Base-by-base conservation (phyloP, 2,888 invertebrate genomes). In the Chloroclystis v-ata region DNA sequence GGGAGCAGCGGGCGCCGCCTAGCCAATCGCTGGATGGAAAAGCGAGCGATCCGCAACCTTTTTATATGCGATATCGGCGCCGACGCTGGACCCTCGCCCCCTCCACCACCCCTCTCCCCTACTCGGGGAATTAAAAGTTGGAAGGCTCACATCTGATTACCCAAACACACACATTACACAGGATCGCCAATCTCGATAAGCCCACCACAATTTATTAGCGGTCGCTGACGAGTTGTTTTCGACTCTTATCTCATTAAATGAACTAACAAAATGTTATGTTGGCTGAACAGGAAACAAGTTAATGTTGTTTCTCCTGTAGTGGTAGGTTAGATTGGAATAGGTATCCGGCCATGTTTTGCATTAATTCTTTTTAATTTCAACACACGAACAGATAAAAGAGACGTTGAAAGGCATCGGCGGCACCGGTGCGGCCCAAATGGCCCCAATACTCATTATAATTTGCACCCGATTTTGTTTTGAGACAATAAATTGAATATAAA, bases 1-100 rank as follows among this genome's bases (percentile, higher is more conserved):
- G 85, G 83, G 90, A 90, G 75, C 80, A 78, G 79, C 86, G 85
- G 87, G 89, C 87, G 88, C 89, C 89, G 89, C 90, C 90, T 89
- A 89, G 89, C 89, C 90, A 90, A 90, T 90, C 90, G 85, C 72
- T 75, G 85, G 83, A 81, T 84, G 83, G 82, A 82, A 77, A 59
- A 84, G 75, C 85, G 82, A 85, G 79, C 87, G 82, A 85, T 86
- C 84, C 86, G 78, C 86, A 85, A 85, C 86, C 82, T 87, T 87
- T 89, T 89, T 89, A 87, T 85, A 78, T 75, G 76, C 80, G 81
- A 79, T 84, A 85, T 85, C 82, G 81, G 81, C 76, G 77, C 75
- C 73, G 76, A 74, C 75, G 75, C 82, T 71, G 82, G 80, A 79
- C 79, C 66, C 70, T 65, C 65, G 59, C 68, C 66, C 69, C 67